A percentile compares a stretch with the other conserved stretches of the same genome.
Conservation (phyloP, 2,113 vertebrate genomes). For the cattle (Bos taurus) region DNA sequence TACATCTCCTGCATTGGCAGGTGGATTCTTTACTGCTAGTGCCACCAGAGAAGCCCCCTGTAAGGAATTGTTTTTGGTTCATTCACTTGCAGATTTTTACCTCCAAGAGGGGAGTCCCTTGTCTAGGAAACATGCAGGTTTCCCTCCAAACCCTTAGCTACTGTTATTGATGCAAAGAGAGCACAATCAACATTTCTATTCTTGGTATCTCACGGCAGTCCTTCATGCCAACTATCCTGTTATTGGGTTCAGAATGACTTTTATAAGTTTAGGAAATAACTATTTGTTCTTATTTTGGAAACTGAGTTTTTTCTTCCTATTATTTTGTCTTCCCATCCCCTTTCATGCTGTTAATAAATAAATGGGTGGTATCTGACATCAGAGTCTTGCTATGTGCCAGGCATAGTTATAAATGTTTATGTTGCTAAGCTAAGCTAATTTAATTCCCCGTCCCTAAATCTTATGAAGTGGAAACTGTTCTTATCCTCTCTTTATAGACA, state of each 20-base stretch:
- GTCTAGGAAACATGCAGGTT: neutral
- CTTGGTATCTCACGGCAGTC: neutral
- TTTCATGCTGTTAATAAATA: neutral
- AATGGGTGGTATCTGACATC: neutral
- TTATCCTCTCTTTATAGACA: neutral
- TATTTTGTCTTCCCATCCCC: neutral
- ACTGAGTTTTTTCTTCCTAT: neutral
- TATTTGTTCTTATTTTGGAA: neutral
- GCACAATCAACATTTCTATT: neutral
- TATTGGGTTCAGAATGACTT: neutral
- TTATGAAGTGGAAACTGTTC: neutral
- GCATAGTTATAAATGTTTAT: neutral
- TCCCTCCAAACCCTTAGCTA: neutral
- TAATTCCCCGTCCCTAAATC: neutral
- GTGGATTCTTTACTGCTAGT: neutral
- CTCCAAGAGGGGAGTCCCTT: neutral
- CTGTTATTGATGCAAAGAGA: neutral
- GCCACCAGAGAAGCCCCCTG: neutral
- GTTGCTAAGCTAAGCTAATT: neutral
- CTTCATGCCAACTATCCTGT: neutral
- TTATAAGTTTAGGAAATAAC: neutral
- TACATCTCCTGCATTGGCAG: neutral
- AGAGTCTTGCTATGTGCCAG: neutral
- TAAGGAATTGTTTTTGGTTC: neutral
- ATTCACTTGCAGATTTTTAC: neutral